Conservation (phyloP, 2,113 vertebrate species). For the Aix galericulata region DNA sequence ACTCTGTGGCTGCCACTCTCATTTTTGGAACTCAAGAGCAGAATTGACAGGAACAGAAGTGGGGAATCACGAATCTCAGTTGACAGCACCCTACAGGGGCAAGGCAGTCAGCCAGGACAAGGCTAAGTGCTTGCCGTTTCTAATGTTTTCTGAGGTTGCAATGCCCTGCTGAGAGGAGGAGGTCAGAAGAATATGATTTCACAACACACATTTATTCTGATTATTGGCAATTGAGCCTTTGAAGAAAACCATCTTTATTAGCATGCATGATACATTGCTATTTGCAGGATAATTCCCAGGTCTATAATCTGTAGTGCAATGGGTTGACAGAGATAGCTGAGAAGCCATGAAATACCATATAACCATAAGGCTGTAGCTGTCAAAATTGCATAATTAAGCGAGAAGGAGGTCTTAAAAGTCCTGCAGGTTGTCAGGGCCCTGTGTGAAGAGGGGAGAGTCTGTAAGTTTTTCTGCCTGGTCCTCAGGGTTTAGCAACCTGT, state of each 20-base stretch:
- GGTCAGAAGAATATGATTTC: not conserved
- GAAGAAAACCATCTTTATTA: not conserved
- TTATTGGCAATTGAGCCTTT: not conserved
- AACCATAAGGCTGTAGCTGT: not conserved
- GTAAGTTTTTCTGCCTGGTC: not conserved
- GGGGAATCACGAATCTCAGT: not conserved
- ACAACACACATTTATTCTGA: not conserved
- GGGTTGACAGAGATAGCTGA: not conserved
- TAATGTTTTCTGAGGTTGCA: not conserved
- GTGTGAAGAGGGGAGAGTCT: not conserved
- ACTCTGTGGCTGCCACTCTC: not conserved
- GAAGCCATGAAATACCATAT: not conserved
- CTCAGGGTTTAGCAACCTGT: not conserved
- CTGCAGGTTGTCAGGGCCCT: not conserved
- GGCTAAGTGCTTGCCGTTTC: not conserved
- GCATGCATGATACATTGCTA: not conserved
- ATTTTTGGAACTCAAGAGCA: slow-evolving; percentile 2
- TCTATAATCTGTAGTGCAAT: not conserved
- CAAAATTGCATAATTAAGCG: not conserved
- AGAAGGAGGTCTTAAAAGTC: not conserved
- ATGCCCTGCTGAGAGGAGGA: not conserved
- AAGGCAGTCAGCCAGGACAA: not conserved
- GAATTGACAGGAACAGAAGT: not conserved
- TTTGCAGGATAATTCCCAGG: not conserved
- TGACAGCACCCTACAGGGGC: not conserved